Evolutionary conservation across 2,113 vertebrate genomes (phyloP), one percentile per base, ranked within the genome.

Genomic region (Benthochromis sp.): DNA sequence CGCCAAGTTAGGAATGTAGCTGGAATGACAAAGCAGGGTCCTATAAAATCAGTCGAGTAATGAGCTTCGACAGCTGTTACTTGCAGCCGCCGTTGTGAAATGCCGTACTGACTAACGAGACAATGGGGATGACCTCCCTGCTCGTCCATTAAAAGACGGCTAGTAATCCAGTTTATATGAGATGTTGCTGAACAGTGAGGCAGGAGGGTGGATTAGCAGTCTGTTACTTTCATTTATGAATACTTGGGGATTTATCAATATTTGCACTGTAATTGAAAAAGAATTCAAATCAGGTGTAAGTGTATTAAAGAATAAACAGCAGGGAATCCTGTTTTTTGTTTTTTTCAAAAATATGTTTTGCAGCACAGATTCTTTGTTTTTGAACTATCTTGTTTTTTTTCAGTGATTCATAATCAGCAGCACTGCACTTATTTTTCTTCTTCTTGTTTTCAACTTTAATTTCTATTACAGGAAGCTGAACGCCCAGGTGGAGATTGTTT

Each of bases 51-150:
- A 76, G 82, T 81, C 40, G 1, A 50, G 71, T 94, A 93, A 94
- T 92, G 84, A 93, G 94, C 91, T 89, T 31, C 88, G 88, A 90
- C 93, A 94, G 95, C 93, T 95, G 95, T 90, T 90, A 87, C 94
- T 92, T 21, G 91, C 88, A 34, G 91, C 92, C 80, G 91, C 80
- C 34, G 4, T 16, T 12, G 78, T 81, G 80, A 87, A 63, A 93
- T 90, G 89, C 90, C 87, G 73, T 14, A 24, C 80, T 82, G 86
- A 76, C 92, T 94, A 95, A 93, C 89, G 17, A 89, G 92, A 93
- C 88, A 87, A 92, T 76, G 14, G 88, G 43, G 90, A 92, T 73
- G 87, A 92, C 84, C 88, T 81, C 88, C 43, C 12, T 66, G 85
- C 86, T 83, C 36, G 31, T 71, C 89, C 85, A 73, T 73, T 87